phyloP scores from a whole-genome alignment of 2,888 invertebrate species.

The Chalcis sispes region DNA sequence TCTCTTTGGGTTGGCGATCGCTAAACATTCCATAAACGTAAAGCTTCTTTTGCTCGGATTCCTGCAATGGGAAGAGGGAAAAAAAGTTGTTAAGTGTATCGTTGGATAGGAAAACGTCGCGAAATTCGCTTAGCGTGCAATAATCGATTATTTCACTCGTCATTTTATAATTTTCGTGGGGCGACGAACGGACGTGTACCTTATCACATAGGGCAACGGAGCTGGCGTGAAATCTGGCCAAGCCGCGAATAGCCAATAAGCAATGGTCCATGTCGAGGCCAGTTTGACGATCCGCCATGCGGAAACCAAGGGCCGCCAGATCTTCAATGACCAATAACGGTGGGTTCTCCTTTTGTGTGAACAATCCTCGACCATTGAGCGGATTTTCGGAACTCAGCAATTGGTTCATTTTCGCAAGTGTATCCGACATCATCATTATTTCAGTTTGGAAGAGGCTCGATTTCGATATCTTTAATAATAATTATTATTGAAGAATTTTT shows the following conservation, averaged over 20 bases:
- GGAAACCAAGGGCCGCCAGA: conserved; percentile 78
- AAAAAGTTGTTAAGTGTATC: not conserved
- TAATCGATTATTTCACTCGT: no score
- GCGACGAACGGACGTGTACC: conserved; percentile 71
- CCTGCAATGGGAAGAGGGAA: conserved; percentile 57
- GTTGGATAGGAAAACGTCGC: no score
- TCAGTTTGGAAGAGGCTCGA: conserved; percentile 66
- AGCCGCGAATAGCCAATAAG: conserved; percentile 76
- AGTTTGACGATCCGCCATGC: conserved; percentile 77
- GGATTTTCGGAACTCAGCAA: conserved; percentile 60
- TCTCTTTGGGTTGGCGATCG: conserved; percentile 45
- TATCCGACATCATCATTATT: conserved; percentile 69
- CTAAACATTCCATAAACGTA: conserved; percentile 65
- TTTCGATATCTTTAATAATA: conserved; percentile 64
- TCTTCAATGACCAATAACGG: conserved; percentile 78
- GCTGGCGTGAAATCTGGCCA: conserved; percentile 79
- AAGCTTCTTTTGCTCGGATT: conserved; percentile 61
- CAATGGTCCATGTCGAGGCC: conserved; percentile 79
- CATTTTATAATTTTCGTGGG: no score
- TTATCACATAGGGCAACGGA: conserved; percentile 78
- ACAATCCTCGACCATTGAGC: conserved; percentile 69
- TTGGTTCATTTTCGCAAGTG: conserved; percentile 68
- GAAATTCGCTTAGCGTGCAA: no score
- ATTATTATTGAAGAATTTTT: not conserved
- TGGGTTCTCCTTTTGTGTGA: conserved; percentile 70